Evolutionary conservation across 2,888 invertebrate species (phyloP).

Genomic region (Anthoptus insignis): DNA sequence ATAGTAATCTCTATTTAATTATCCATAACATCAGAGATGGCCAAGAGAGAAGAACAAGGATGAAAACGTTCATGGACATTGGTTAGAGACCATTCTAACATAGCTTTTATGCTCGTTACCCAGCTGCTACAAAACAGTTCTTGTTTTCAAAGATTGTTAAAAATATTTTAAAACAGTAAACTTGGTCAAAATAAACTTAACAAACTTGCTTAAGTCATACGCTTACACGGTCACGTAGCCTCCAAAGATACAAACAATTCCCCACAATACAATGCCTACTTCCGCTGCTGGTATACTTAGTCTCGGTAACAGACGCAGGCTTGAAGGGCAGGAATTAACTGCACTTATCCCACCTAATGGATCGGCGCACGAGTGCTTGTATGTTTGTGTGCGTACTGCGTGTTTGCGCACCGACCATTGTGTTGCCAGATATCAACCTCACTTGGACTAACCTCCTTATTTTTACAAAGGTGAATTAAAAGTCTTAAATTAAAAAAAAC

Average conservation of each 20-base stretch:
- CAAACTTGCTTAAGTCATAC: neutral
- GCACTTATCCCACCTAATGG: slow-evolving; percentile 83
- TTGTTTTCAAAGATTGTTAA: too few species aligned
- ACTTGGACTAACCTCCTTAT: slow-evolving; percentile 46
- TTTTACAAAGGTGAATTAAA: slow-evolving; percentile 27
- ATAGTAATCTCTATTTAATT: too few species aligned
- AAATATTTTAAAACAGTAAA: neutral
- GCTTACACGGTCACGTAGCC: slow-evolving; percentile 3
- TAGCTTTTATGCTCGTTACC: too few species aligned
- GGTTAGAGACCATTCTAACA: too few species aligned
- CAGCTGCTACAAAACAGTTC: too few species aligned
- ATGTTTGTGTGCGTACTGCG: slow-evolving; percentile 28
- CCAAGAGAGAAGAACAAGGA: too few species aligned
- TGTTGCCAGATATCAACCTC: slow-evolving; percentile 59
- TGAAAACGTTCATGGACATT: too few species aligned
- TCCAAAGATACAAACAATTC: slow-evolving; percentile 16
- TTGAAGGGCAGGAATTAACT: slow-evolving; percentile 76
- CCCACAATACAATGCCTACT: slow-evolving; percentile 53
- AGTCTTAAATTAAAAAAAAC: too few species aligned
- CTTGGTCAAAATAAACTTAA: neutral
- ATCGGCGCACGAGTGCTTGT: slow-evolving; percentile 53
- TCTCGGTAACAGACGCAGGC: slow-evolving; percentile 61
- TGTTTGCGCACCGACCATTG: slow-evolving; percentile 60
- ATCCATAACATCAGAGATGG: too few species aligned
- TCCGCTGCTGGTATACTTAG: slow-evolving; percentile 57